Evolutionary conservation across 2,113 vertebrate species (phyloP).

Genomic region (Colius striatus): DNA sequence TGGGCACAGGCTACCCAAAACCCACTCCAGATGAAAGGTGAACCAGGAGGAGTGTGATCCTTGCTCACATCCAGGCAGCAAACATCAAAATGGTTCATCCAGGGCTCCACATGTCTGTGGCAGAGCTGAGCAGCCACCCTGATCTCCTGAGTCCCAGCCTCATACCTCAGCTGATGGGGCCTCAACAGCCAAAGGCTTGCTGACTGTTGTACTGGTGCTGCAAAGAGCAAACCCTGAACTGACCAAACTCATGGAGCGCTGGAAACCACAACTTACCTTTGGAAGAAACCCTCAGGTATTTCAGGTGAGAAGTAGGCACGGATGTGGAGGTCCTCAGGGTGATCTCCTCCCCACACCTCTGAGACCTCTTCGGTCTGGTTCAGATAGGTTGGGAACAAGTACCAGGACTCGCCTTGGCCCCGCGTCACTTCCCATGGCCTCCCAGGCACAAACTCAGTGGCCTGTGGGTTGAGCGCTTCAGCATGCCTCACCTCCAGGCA

Average conservation of each 20-base stretch:
- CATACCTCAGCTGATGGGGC: not conserved
- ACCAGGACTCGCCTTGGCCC: constrained; percentile 23
- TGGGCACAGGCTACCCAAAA: not conserved
- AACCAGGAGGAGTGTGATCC: accelerated
- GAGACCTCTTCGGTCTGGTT: constrained; percentile 58
- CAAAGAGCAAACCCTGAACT: accelerated
- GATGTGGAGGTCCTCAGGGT: constrained; percentile 64
- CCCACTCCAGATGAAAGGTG: not conserved
- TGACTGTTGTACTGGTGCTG: not conserved
- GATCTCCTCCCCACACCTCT: constrained; percentile 71
- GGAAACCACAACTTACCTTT: constrained; percentile 59
- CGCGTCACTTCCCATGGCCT: not conserved
- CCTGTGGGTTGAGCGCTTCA: constrained; percentile 53
- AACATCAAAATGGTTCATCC: not conserved
- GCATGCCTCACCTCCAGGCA: constrained; percentile 63
- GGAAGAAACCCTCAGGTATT: constrained; percentile 77
- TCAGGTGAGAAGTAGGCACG: constrained; percentile 70
- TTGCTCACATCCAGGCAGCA: not conserved
- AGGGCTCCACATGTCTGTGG: not conserved
- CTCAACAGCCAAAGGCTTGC: not conserved
- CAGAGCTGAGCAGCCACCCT: not conserved
- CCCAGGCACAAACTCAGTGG: constrained; percentile 70
- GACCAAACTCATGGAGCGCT: accelerated
- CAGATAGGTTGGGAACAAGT: constrained; percentile 76
- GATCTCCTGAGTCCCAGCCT: not conserved